These are phyloP conservation scores for Eupeodes luniger DNA, from an alignment of 2,888 invertebrate genomes.

Conservation along the genomic window DNA sequence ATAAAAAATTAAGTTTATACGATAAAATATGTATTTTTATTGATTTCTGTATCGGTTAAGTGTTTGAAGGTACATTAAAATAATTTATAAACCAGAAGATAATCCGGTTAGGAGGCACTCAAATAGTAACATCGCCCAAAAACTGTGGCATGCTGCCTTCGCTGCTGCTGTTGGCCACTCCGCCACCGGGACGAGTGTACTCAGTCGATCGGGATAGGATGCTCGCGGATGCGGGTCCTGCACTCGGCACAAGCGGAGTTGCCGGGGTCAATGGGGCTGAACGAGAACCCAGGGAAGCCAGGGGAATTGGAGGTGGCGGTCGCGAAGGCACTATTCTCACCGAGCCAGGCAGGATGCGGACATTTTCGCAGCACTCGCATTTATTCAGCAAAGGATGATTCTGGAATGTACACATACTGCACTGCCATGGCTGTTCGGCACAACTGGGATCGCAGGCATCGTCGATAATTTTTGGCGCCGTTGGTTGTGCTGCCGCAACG, in stretches of 20 bases:
- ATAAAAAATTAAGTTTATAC: too few species aligned
- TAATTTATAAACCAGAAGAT: conserved; percentile 6
- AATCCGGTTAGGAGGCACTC: neutral
- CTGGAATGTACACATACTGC: conserved; percentile 71
- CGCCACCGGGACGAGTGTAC: neutral
- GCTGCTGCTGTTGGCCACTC: conserved; percentile 48
- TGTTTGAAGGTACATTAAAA: conserved; percentile 7
- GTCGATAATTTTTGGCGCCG: conserved; percentile 29
- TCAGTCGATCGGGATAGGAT: conserved; percentile 28
- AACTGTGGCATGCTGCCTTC: conserved; percentile 49
- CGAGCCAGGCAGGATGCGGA: conserved; percentile 57
- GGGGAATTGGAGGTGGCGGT: conserved; percentile 46
- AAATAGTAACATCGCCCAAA: conserved; percentile 54
- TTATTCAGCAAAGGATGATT: conserved; percentile 69
- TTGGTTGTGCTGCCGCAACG: neutral
- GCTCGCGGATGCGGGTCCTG: conserved; percentile 25
- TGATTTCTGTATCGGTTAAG: neutral
- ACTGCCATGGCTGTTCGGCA: conserved; percentile 57
- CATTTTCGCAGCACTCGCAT: conserved; percentile 67
- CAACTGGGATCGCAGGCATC: conserved; percentile 25
- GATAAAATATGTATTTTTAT: neutral
- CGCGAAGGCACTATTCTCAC: conserved; percentile 62
- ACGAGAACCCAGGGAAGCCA: conserved; percentile 14
- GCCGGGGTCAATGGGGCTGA: conserved; percentile 63
- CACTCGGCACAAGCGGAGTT: conserved; percentile 33